Evolutionary conservation across 1,140 invertebrate genomes (phyloP), one percentile per base, ranked within the genome.

Genomic region (Stegodyphus dumicola): DNA sequence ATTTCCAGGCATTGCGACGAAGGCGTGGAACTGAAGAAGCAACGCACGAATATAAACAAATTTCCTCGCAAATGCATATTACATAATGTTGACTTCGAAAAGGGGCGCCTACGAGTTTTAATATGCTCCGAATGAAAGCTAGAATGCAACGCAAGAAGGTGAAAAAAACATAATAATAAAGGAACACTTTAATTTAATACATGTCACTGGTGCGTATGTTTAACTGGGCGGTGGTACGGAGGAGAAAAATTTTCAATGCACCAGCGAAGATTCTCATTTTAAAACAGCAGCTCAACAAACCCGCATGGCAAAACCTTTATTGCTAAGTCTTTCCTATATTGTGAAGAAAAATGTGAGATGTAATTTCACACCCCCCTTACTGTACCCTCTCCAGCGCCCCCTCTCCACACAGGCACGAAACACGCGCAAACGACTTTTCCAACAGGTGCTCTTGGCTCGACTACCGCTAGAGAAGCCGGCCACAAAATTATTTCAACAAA

Each of bases 181-280:
- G 74, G 80, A 83, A 83, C 80, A 83, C 74, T 83, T 83, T 83
- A 83, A 83, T 83, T 83, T 83, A 83, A 83, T 83, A 83, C 80
- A 75, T 83, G 80, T 83, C 80, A 83, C 80, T 70, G 80, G 80
- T 83, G 66, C 75, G 75, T 75, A 70, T 83, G 74, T 75, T 71
- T 33, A 33, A 33, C 33, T 33, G 33, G 33, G 33, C 33, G 33
- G 3, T 1, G 33, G 33, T 3, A 33, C 33, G 33, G 60, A 60
- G 80, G 69, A 67, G 69, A 81, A 75, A 83, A 83, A 74, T 83
- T 83, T 75, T 75, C 60, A 71, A 73, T 69, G 78, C 78, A 9
- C 73, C 18, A 66, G 15, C 67, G 73, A 70, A 15, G 71, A 83
- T 33, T 75, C 80, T 74, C 80, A 83, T 75, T 83, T 83, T 83